Conservation (phyloP, 1,140 invertebrate species). For the Sesamia nonagrioides region DNA sequence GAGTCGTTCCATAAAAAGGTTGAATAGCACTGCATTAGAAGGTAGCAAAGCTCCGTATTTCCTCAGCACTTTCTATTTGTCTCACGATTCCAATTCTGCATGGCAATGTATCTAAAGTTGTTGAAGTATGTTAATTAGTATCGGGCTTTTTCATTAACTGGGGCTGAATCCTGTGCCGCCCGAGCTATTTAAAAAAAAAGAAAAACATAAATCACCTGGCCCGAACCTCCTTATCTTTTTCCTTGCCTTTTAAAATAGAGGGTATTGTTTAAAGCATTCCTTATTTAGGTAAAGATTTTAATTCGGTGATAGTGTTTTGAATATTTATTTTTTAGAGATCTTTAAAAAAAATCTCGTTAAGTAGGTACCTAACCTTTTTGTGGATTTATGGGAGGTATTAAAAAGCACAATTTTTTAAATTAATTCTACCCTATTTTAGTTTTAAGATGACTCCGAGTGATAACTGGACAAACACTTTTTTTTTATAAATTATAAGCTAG, state of each 20-base stretch:
- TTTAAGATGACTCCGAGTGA: background rate
- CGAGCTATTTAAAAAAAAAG: slow-evolving; percentile 4
- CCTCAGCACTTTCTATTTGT: background rate
- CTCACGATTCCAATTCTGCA: slow-evolving; percentile 22
- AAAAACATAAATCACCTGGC: slow-evolving; percentile 9
- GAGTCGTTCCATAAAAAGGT: no score
- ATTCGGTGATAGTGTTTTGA: background rate
- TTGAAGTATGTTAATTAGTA: slow-evolving; percentile 27
- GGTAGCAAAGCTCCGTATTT: slow-evolving; percentile 8
- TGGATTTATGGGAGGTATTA: no score
- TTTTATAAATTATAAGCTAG: no score
- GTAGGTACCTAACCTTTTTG: no score
- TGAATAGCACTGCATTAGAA: background rate
- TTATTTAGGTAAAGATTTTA: background rate
- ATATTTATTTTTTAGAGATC: background rate
- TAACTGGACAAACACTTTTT: background rate
- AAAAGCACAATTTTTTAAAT: background rate
- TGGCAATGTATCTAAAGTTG: slow-evolving; percentile 20
- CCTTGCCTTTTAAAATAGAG: background rate
- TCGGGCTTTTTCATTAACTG: slow-evolving; percentile 24
- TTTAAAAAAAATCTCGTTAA: no score
- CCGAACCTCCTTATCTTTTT: background rate
- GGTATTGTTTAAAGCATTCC: background rate
- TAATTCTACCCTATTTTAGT: background rate
- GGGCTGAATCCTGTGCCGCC: background rate